These are phyloP conservation scores for Carduelis carduelis DNA, from an alignment of 2,797 vertebrate genomes.

Conservation along the genomic window DNA sequence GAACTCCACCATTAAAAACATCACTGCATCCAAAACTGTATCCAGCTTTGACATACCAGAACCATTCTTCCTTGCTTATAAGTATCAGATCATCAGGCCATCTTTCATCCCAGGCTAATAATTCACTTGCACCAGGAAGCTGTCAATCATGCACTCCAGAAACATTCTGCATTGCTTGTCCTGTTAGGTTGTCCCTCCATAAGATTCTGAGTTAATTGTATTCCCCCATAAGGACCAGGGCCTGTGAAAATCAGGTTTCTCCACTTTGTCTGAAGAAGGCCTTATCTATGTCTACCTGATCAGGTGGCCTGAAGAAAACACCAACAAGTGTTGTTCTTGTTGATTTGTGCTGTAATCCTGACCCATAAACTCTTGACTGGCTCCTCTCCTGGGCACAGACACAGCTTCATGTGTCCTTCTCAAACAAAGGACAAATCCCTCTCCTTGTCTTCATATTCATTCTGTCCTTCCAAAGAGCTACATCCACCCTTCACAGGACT, in stretches of 20 bases:
- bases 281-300: background rate
- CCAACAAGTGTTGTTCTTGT: rapidly evolving
- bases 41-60: background rate
- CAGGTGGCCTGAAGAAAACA: background rate
- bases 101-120: rapidly evolving
- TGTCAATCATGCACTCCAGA: rapidly evolving
- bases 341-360: background rate
- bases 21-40: background rate
- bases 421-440: background rate
- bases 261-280: background rate
- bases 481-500: background rate
- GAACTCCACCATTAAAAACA: background rate
- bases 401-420: background rate
- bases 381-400: background rate
- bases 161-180: background rate
- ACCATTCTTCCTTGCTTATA: background rate
- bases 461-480: background rate
- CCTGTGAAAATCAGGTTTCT: background rate
- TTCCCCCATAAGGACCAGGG: background rate
- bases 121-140: background rate
- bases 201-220: background rate
- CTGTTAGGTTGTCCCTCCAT: background rate
- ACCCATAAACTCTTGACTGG: background rate
- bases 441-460: background rate
- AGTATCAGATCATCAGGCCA: background rate